Evolutionary conservation across 2,113 vertebrate genomes (phyloP).

Genomic region (Eira barbara): DNA sequence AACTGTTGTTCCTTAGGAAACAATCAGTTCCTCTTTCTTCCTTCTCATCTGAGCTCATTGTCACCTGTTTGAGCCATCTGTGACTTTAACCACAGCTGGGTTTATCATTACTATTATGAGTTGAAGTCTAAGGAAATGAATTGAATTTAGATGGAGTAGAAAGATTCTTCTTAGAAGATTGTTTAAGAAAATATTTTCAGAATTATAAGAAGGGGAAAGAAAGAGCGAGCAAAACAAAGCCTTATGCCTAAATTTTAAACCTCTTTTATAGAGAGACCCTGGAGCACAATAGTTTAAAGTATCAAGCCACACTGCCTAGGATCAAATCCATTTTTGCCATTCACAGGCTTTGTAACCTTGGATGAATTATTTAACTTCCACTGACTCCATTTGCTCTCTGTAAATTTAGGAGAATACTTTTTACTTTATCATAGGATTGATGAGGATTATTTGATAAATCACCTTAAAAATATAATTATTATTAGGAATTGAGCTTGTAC

Average conservation of each 20-base stretch:
- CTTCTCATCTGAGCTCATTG: neutral
- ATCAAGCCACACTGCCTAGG: neutral
- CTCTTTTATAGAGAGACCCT: neutral
- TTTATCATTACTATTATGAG: neutral
- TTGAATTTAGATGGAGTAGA: neutral
- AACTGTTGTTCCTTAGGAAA: neutral
- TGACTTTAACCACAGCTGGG: neutral
- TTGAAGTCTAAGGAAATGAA: neutral
- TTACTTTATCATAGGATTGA: neutral
- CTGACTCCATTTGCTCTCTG: neutral
- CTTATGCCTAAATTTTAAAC: neutral
- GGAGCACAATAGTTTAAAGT: neutral
- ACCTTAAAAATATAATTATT: neutral
- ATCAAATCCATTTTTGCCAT: neutral
- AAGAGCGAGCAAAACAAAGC: neutral
- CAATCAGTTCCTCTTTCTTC: neutral
- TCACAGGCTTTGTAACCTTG: neutral
- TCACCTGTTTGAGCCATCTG: neutral
- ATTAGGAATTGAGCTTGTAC: neutral
- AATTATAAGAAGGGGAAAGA: neutral
- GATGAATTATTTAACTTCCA: neutral
- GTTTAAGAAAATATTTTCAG: neutral
- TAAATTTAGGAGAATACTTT: neutral
- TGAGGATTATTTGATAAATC: neutral
- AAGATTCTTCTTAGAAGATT: neutral